These are phyloP conservation scores for Agrypnus murinus DNA, from an alignment of 2,888 invertebrate species.

Conservation along the genomic window DNA sequence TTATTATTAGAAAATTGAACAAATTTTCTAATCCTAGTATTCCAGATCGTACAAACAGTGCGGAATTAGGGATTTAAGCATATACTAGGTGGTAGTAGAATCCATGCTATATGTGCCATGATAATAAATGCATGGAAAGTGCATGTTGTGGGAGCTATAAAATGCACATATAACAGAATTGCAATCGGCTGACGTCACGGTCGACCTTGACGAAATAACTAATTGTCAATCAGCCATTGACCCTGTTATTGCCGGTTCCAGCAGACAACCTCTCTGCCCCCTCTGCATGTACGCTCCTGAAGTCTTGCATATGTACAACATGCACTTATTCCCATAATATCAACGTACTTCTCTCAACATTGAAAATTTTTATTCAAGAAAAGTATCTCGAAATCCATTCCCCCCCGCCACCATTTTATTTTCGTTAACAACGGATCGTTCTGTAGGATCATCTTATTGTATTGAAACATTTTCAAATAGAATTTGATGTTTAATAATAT, in stretches of 20 bases:
- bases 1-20: constrained; percentile 12
- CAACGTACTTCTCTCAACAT: not conserved
- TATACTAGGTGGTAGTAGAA: too few relatives aligned
- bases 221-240: constrained; percentile 71
- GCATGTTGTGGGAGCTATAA: constrained; percentile 16
- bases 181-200: constrained; percentile 64
- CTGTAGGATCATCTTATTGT: constrained; percentile 5
- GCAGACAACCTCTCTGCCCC: constrained; percentile 46
- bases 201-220: constrained; percentile 69
- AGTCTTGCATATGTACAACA: constrained; percentile 37
- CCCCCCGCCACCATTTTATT: constrained; percentile 4
- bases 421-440: constrained; percentile 1
- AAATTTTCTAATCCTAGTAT: constrained; percentile 9
- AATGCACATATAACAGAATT: constrained; percentile 50
- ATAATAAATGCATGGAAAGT: constrained; percentile 1
- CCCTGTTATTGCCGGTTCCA: constrained; percentile 66
- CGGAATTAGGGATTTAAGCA: constrained; percentile 8
- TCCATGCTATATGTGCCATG: not conserved
- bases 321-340: constrained; percentile 35
- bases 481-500: constrained; percentile 16
- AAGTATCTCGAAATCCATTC: constrained; percentile 2
- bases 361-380: constrained; percentile 3
- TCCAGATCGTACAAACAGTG: not conserved
- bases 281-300: constrained; percentile 26
- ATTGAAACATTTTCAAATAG: constrained; percentile 27